Percentiles rank a stretch among this genome's conserved stretches.
Conservation (phyloP, 2,888 invertebrate species). For the Cotesia congregata region DNA sequence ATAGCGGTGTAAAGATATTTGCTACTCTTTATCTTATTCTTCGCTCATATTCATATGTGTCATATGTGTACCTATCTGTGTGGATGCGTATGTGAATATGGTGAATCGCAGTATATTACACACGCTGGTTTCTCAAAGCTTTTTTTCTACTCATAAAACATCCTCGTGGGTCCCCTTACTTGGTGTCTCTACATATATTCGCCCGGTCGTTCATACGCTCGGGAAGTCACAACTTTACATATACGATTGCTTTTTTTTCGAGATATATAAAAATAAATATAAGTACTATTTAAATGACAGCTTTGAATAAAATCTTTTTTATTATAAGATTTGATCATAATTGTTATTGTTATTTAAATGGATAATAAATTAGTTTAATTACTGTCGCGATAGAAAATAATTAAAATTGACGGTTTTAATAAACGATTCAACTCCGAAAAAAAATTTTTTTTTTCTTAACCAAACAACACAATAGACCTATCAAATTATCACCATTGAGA, state of each 20-base stretch:
- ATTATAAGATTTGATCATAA: not conserved
- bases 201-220: not conserved
- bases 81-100: not conserved
- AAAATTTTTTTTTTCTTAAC: not conserved
- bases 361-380: not conserved
- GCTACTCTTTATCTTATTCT: slow-evolving; percentile 18
- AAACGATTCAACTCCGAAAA: too few relatives aligned
- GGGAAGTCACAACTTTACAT: slow-evolving; percentile 22
- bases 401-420: too few relatives aligned
- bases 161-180: not conserved
- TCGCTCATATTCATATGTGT: not conserved
- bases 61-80: not conserved
- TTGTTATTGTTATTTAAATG: not conserved
- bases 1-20: not conserved
- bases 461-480: not conserved
- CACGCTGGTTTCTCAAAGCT: not conserved
- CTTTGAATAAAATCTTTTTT: not conserved
- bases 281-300: not conserved
- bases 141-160: slow-evolving; percentile 12
- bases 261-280: not conserved
- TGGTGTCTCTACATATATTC: not conserved
- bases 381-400: too few relatives aligned
- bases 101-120: slow-evolving; percentile 2
- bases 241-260: not conserved
- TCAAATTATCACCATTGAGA: not conserved